A percentile compares a stretch with the other conserved stretches of the same genome.
Evolutionary conservation across 2,113 vertebrate genomes (phyloP).

Genomic region (Cairina moschata): DNA sequence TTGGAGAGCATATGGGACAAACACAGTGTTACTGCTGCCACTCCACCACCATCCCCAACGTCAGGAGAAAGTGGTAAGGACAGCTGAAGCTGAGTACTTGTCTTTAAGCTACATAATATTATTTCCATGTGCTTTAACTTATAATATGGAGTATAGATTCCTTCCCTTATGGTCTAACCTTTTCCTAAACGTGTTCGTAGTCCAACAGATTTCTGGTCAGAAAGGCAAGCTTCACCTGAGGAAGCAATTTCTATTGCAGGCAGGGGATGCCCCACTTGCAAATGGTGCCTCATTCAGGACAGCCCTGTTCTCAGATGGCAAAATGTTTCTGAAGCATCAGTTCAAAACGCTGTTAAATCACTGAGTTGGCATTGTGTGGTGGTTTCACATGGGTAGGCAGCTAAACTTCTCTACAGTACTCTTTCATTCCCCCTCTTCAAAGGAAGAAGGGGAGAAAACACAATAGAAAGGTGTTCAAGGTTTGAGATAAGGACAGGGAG

Average conservation of each 20-base stretch:
- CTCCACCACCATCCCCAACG: slow-evolving; percentile 95
- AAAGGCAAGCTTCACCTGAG: not conserved
- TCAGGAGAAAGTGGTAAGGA: slow-evolving; percentile 91
- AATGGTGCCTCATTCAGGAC: not conserved
- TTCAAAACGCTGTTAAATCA: not conserved
- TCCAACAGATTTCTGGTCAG: not conserved
- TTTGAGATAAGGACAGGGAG: no score
- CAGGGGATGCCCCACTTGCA: not conserved
- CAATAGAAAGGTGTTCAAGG: no score
- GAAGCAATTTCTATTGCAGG: not conserved
- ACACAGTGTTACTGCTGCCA: slow-evolving; percentile 93
- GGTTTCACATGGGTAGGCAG: no score
- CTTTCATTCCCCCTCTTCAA: no score
- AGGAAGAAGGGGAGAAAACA: no score
- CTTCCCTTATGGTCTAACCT: not conserved
- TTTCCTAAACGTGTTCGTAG: not conserved
- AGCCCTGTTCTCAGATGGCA: not conserved
- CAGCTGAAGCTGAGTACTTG: not conserved
- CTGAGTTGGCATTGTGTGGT: not conserved
- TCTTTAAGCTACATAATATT: not conserved
- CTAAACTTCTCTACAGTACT: no score
- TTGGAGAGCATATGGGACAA: slow-evolving; percentile 98
- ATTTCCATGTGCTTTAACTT: not conserved
- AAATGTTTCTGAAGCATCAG: not conserved
- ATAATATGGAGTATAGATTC: not conserved